phyloP scores from a whole-genome alignment of 2,797 vertebrate species.

The Enteromius paludinosus region DNA sequence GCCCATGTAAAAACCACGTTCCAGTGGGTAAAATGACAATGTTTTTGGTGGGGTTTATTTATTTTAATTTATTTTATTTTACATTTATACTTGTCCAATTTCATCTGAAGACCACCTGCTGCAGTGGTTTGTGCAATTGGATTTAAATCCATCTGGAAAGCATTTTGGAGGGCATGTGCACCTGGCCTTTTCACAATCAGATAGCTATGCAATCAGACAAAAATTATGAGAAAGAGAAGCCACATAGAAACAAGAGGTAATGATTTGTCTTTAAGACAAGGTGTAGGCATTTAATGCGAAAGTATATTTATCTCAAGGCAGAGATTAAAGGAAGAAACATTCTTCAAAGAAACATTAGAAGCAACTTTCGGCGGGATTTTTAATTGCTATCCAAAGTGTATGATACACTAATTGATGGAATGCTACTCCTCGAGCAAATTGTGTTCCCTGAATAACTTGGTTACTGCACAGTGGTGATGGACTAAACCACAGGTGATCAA shows the following conservation, averaged over 20 bases:
- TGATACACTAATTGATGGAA: neutral
- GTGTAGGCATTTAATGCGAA: constrained; percentile 9
- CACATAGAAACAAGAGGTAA: constrained; percentile 40
- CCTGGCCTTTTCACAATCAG: no score
- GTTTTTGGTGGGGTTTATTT: no score
- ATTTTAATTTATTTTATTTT: no score
- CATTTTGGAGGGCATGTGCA: no score
- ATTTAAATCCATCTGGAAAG: no score
- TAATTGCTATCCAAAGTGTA: neutral
- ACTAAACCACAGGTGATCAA: neutral
- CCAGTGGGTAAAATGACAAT: no score
- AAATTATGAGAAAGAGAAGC: neutral
- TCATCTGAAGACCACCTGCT: no score
- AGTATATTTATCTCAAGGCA: constrained; percentile 16
- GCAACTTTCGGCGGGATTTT: neutral
- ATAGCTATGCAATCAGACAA: no score
- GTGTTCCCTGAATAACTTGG: neutral
- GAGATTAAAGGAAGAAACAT: constrained; percentile 42
- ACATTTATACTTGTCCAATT: no score
- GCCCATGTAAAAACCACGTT: no score
- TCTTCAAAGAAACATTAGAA: constrained; percentile 19
- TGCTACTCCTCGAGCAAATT: neutral
- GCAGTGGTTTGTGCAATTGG: no score
- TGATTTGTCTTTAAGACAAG: neutral
- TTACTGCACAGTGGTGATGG: neutral